These are phyloP conservation scores for Cotesia vestalis DNA, from an alignment of 1,140 invertebrate species.

Conservation along the genomic window DNA sequence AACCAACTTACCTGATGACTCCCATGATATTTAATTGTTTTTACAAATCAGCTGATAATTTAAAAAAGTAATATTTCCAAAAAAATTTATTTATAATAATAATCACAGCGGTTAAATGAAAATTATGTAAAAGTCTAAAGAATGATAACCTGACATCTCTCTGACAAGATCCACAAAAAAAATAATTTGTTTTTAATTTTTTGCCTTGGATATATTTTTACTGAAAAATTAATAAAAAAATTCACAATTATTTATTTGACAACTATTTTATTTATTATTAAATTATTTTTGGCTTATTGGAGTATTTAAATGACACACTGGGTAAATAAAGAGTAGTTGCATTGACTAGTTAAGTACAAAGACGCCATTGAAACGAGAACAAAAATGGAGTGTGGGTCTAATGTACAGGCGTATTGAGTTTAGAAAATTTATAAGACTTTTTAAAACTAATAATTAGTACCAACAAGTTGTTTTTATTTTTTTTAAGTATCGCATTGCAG, in stretches of 20 bases:
- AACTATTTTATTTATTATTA: background rate
- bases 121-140: slow-evolving; percentile 10
- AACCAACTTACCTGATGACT: slow-evolving; percentile 9
- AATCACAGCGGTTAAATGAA: background rate
- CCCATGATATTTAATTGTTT: slow-evolving; percentile 15
- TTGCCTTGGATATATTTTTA: background rate
- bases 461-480: too few species aligned
- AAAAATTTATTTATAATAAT: slow-evolving; percentile 5
- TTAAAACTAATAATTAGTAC: too few species aligned
- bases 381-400: slow-evolving; percentile 32
- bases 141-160: background rate
- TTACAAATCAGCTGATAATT: background rate
- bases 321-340: background rate
- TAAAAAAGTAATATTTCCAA: background rate
- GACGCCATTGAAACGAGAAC: background rate
- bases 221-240: background rate
- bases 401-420: slow-evolving; percentile 35
- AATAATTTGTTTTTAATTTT: background rate
- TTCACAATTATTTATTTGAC: background rate
- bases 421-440: background rate
- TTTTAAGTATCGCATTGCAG: too few species aligned
- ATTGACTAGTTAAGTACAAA: background rate
- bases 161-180: background rate
- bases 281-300: background rate
- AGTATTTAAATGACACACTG: background rate